phyloP scores from a whole-genome alignment of 1,140 invertebrate species.

The Drosophila willistoni region DNA sequence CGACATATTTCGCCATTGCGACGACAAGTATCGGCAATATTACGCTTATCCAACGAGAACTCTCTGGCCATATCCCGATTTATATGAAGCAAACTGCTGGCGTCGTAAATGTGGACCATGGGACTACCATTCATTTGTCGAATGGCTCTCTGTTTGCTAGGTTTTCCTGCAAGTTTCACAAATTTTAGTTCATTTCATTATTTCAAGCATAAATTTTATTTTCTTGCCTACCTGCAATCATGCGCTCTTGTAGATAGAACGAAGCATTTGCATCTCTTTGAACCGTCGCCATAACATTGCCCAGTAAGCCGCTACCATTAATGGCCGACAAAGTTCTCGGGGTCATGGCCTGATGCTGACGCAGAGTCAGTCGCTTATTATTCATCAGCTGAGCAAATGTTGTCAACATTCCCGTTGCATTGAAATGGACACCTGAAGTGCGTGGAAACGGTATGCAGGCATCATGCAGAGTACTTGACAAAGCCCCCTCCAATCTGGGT shows the following conservation, averaged over 20 bases:
- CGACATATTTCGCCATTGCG: slow-evolving; percentile 90
- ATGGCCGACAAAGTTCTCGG: slow-evolving; percentile 89
- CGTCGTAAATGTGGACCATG: slow-evolving; percentile 91
- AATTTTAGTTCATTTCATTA: neutral
- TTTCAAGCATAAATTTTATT: slow-evolving; percentile 10
- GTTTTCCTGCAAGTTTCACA: slow-evolving; percentile 36
- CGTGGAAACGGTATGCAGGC: slow-evolving; percentile 96
- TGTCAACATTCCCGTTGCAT: slow-evolving; percentile 91
- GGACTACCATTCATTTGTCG: slow-evolving; percentile 83
- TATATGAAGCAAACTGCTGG: slow-evolving; percentile 89
- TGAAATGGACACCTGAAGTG: slow-evolving; percentile 96
- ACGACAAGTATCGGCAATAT: slow-evolving; percentile 88
- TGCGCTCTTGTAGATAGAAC: slow-evolving; percentile 92
- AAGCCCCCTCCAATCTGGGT: slow-evolving; percentile 73
- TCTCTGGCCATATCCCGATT: slow-evolving; percentile 91
- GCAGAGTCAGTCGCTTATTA: slow-evolving; percentile 86
- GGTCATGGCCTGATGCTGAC: slow-evolving; percentile 68
- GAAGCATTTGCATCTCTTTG: slow-evolving; percentile 86
- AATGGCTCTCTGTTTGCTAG: slow-evolving; percentile 80
- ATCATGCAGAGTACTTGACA: slow-evolving; percentile 86
- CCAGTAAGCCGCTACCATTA: slow-evolving; percentile 82
- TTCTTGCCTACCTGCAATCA: slow-evolving; percentile 83
- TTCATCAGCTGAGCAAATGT: slow-evolving; percentile 93
- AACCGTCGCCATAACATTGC: slow-evolving; percentile 85
- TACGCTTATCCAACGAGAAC: slow-evolving; percentile 88